Percentiles rank a stretch among this genome's conserved stretches.
These are phyloP conservation scores for Scatophagus argus DNA, from an alignment of 2,113 vertebrate genomes.

Conservation along the genomic window DNA sequence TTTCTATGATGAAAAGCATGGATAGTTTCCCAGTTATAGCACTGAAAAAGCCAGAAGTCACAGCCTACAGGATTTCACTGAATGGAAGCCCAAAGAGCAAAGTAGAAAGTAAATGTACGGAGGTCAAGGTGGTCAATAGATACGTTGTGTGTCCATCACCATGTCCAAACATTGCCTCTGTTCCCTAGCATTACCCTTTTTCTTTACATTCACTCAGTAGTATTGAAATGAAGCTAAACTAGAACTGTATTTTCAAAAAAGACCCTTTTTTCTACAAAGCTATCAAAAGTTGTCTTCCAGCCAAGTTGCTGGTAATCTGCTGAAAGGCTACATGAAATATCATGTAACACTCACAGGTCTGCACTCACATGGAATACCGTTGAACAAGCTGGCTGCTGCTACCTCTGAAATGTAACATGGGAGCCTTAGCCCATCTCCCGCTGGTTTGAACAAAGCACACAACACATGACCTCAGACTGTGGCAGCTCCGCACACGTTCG, in stretches of 20 bases:
- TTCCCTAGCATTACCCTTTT: too few species aligned
- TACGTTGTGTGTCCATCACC: not conserved
- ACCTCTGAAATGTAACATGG: constrained; percentile 13
- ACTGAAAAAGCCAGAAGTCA: too few species aligned
- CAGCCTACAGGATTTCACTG: too few species aligned
- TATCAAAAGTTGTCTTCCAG: not conserved
- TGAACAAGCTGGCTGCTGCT: constrained; percentile 1
- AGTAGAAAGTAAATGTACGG: not conserved
- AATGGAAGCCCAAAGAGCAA: too few species aligned
- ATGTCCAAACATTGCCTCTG: too few species aligned
- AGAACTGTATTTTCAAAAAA: not conserved
- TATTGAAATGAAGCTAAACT: not conserved
- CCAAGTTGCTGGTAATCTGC: constrained; percentile 22
- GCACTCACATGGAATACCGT: constrained; percentile 28
- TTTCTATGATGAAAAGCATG: too few species aligned
- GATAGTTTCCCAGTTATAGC: too few species aligned
- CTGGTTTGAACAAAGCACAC: constrained; percentile 30
- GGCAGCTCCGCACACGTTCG: constrained; percentile 7
- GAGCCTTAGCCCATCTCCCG: constrained; percentile 5
- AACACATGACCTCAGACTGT: constrained; percentile 4
- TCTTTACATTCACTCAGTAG: not conserved
- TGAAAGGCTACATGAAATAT: constrained; percentile 27
- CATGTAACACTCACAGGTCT: constrained; percentile 12
- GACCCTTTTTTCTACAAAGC: not conserved
- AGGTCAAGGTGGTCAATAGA: not conserved